These are phyloP conservation scores for Chlorospingus flavigularis DNA, from an alignment of 2,797 vertebrate species.

Conservation along the genomic window DNA sequence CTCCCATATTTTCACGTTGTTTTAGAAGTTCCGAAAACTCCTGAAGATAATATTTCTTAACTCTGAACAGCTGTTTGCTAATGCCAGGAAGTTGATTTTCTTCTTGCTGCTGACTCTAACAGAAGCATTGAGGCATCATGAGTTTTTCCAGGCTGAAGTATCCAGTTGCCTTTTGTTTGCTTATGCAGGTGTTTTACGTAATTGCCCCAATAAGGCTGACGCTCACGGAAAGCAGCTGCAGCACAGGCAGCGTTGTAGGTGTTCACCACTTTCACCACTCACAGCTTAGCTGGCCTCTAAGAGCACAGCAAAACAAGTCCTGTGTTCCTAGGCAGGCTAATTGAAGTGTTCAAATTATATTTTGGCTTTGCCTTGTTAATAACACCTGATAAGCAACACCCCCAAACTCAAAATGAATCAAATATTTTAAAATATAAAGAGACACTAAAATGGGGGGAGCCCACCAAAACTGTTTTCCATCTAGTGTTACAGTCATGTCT, in stretches of 20 bases:
- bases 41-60: background rate
- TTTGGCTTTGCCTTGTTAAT: background rate
- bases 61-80: background rate
- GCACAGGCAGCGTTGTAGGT: background rate
- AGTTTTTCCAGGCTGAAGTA: slow-evolving; percentile 15
- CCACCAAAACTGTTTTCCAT: background rate
- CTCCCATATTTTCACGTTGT: background rate
- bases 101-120: background rate
- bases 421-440: background rate
- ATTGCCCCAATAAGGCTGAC: background rate
- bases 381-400: background rate
- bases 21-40: background rate
- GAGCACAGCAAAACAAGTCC: background rate
- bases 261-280: background rate
- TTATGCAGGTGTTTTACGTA: slow-evolving; percentile 41
- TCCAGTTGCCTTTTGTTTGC: slow-evolving; percentile 36
- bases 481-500: background rate
- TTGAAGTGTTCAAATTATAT: background rate
- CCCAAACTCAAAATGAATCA: background rate
- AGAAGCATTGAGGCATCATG: background rate
- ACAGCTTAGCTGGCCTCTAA: background rate
- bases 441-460: background rate
- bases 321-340: background rate
- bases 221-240: background rate
- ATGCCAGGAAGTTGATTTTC: background rate